Evolutionary conservation across 2,113 vertebrate genomes (phyloP).

Genomic region (Halichoerus grypus): DNA sequence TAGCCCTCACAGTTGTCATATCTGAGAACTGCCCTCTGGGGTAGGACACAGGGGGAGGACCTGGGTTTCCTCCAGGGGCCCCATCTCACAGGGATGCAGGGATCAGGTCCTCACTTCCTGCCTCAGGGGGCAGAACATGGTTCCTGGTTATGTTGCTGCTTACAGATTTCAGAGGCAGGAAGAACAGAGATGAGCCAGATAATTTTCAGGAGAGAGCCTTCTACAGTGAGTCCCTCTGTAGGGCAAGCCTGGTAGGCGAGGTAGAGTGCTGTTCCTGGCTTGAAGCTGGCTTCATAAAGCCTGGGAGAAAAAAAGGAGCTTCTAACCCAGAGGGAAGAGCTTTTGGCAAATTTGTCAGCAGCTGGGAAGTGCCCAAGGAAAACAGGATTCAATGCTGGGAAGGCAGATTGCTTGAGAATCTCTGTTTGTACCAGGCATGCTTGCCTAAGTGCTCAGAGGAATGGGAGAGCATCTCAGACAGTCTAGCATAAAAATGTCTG

Average conservation of each 20-base stretch:
- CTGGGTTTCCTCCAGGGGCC: not conserved
- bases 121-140: not conserved
- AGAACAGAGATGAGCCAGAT: not conserved
- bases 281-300: not conserved
- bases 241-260: not conserved
- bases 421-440: not conserved
- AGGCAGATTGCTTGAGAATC: not conserved
- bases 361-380: not conserved
- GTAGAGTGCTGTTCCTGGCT: fast-evolving
- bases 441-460: not conserved
- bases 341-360: not conserved
- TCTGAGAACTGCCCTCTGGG: not conserved
- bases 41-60: not conserved
- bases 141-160: not conserved
- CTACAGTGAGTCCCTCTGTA: not conserved
- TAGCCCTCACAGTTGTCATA: not conserved
- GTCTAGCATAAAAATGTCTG: not conserved
- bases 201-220: not conserved
- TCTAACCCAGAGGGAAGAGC: not conserved
- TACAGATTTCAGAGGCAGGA: not conserved
- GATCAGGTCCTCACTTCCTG: not conserved
- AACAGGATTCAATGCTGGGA: not conserved
- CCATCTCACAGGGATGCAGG: not conserved
- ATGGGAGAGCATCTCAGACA: not conserved
- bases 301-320: not conserved